Evolutionary conservation across 2,888 invertebrate species (phyloP).

Genomic region (Lasioglossum figueresi): DNA sequence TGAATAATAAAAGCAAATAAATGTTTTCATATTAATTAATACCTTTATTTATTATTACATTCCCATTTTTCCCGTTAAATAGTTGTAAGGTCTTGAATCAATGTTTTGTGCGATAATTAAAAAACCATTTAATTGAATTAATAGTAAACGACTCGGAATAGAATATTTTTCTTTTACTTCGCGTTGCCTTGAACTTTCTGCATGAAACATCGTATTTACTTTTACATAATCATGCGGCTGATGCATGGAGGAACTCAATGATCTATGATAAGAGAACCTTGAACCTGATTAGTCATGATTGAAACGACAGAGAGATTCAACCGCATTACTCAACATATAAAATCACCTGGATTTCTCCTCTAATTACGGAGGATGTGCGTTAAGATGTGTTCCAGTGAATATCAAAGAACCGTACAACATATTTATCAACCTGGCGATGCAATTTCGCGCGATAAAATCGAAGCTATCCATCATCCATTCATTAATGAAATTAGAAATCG

Average conservation of each 20-base stretch:
- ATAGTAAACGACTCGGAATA: neutral
- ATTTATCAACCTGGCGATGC: neutral
- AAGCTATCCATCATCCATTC: neutral
- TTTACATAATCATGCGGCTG: slow-evolving; percentile 12
- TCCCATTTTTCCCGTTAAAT: neutral
- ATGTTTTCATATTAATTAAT: neutral
- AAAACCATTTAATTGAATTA: no score
- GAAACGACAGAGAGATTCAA: slow-evolving; percentile 13
- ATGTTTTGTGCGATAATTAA: neutral
- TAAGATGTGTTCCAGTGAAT: neutral
- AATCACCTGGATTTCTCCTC: neutral
- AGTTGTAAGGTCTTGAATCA: neutral
- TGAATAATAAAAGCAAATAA: neutral
- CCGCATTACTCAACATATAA: neutral
- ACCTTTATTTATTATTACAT: neutral
- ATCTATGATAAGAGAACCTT: slow-evolving; percentile 10
- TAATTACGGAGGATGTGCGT: neutral
- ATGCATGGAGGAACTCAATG: slow-evolving; percentile 26
- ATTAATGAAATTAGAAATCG: slow-evolving; percentile 2
- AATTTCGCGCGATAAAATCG: neutral
- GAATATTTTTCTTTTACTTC: neutral
- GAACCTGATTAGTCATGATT: slow-evolving; percentile 9
- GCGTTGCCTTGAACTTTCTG: neutral
- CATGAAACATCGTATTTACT: slow-evolving; percentile 5
- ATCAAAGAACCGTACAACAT: neutral